phyloP scores from a whole-genome alignment of 2,888 invertebrate genomes.

The Eudemis profundana region DNA sequence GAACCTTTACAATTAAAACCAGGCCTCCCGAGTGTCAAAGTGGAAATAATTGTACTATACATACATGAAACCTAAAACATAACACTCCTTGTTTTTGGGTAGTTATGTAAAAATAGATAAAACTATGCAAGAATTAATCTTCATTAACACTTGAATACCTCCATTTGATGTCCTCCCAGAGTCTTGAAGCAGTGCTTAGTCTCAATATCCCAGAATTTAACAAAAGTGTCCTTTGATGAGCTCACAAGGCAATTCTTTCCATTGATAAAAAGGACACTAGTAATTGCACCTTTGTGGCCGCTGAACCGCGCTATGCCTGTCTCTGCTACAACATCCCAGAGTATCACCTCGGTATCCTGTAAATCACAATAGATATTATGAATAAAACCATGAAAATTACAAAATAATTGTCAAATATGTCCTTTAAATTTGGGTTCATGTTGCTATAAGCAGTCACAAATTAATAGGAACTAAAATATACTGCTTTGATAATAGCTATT shows the following conservation, averaged over 20 bases:
- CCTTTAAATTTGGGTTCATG: no score
- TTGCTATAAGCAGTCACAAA: no score
- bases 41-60: no score
- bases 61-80: no score
- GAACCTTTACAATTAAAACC: no score
- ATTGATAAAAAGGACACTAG: constrained; percentile 91
- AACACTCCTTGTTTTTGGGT: no score
- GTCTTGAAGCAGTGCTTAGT: constrained; percentile 98
- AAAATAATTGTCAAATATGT: no score
- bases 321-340: constrained; percentile 98
- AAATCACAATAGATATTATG: constrained; percentile 49
- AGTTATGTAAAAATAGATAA: not conserved
- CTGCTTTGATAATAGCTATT: no score
- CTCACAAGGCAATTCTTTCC: constrained; percentile 89
- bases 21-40: no score
- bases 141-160: constrained; percentile 79
- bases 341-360: constrained; percentile 96
- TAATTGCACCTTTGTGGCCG: constrained; percentile 96
- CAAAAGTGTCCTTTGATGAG: constrained; percentile 96
- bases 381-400: no score
- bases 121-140: no score
- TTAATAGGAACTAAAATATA: no score
- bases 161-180: constrained; percentile 93
- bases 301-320: constrained; percentile 94
- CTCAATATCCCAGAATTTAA: constrained; percentile 99